Evolutionary conservation across 2,888 invertebrate genomes (phyloP).

Genomic region (Macrosoma leucophasiata): DNA sequence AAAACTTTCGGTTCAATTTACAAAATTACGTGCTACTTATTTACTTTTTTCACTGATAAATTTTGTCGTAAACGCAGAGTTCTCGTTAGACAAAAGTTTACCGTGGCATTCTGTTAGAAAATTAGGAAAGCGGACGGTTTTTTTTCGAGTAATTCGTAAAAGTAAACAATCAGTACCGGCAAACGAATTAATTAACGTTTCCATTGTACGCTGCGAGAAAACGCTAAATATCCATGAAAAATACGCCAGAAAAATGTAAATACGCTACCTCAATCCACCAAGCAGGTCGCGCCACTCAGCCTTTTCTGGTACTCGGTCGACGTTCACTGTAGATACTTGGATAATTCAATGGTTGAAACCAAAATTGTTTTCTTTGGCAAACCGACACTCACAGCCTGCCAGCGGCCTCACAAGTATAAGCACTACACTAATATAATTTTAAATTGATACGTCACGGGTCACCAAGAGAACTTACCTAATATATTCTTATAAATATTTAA

Average conservation of each 20-base stretch:
- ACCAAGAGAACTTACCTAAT: slow-evolving; percentile 28
- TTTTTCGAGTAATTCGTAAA: slow-evolving; percentile 7
- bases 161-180: slow-evolving; percentile 55
- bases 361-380: slow-evolving; percentile 33
- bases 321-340: slow-evolving; percentile 47
- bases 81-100: not conserved
- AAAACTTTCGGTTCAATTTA: slow-evolving; percentile 25
- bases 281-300: slow-evolving; percentile 39
- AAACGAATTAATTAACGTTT: slow-evolving; percentile 26
- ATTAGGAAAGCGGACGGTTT: slow-evolving; percentile 11
- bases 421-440: slow-evolving; percentile 15
- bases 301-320: slow-evolving; percentile 45
- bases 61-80: slow-evolving; percentile 2
- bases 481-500: slow-evolving; percentile 35
- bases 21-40: slow-evolving; percentile 23
- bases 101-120: slow-evolving; percentile 15
- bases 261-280: slow-evolving; percentile 33
- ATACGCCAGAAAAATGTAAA: slow-evolving; percentile 8
- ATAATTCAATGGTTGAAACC: slow-evolving; percentile 55
- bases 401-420: slow-evolving; percentile 21
- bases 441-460: slow-evolving; percentile 17
- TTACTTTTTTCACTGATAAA: slow-evolving; percentile 9
- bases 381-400: slow-evolving; percentile 24
- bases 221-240: slow-evolving; percentile 8
- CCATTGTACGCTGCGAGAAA: slow-evolving; percentile 17